Evolutionary conservation across 2,797 vertebrate genomes (phyloP), one percentile per base, ranked within the genome.

Genomic region (Aphelocoma californica): DNA sequence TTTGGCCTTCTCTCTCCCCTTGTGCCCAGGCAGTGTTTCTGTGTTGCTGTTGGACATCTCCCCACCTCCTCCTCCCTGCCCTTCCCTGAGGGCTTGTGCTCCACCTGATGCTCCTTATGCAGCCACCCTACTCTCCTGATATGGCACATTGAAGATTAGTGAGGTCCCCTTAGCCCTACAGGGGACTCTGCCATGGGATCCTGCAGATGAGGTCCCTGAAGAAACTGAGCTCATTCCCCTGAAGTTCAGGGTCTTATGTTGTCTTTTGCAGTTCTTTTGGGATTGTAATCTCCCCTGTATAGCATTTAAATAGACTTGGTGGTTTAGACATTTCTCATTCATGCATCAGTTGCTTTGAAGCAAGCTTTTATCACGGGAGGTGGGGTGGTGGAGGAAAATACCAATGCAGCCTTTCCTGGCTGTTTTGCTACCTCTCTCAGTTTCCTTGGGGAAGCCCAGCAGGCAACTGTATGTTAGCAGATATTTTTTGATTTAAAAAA

Each of bases 121-220:
- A 61, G 29, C 61, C 26, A 6, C 23, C 11, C 47, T 42, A 6
- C 10, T 36, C 51, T 73, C 60, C 56, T 45, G 8, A 53, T 45
- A 7, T 28, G 56, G 14, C 21, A 15, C 6, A 4, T 0, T 51
- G 38, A 17, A n/a, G 10, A 17, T 48, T 25, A 15, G 0, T 1
- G 2, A 38, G 13, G 14, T 69, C 50, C 72, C 16, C 47, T 58
- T 24, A 36, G 14, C 25, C 19, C 28, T 50, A 1, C 10, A 7
- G 15, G 23, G 31, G 32, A 10, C 29, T 79, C 31, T 60, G 19
- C 38, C 7, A 3, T 26, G 34, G 53, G 19, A 31, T 56, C 45
- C 54, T 48, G 36, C 3, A 2, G 31, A 40, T 64, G 24, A 31
- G 31, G 7, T 51, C 45, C 13, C 54, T 64, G 21, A 54, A 71